Conservation (phyloP, 2,113 vertebrate genomes). For the Oreamnos americanus region DNA sequence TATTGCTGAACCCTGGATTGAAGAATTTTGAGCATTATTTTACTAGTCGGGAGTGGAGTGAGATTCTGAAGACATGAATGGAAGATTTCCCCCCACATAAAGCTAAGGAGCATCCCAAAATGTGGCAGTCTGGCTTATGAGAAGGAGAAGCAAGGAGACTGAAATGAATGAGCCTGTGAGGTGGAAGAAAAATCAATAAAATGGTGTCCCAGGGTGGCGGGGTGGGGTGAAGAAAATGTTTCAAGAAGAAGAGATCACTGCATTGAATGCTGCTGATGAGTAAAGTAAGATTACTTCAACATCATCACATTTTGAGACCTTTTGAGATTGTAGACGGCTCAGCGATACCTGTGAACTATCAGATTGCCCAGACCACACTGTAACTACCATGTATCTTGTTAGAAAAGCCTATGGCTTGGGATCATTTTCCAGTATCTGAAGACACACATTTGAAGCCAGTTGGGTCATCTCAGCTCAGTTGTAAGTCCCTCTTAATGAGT, state of each 20-base stretch:
- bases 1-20: too few species aligned
- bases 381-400: neutral
- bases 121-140: neutral
- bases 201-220: rapidly evolving
- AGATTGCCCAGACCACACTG: neutral
- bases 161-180: neutral
- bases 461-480: neutral
- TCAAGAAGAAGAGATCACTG: too few species aligned
- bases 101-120: neutral
- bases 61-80: neutral
- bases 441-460: neutral
- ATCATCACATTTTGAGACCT: neutral
- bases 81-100: neutral
- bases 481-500: neutral
- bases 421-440: neutral
- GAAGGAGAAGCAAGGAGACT: neutral
- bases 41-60: neutral
- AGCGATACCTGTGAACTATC: neutral
- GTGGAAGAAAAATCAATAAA: neutral
- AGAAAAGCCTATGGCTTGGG: neutral
- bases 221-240: neutral
- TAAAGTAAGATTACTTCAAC: neutral
- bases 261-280: neutral
- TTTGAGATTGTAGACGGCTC: neutral
- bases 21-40: too few species aligned